phyloP scores from a whole-genome alignment of 2,797 vertebrate species.

The Mastacembelus armatus region DNA sequence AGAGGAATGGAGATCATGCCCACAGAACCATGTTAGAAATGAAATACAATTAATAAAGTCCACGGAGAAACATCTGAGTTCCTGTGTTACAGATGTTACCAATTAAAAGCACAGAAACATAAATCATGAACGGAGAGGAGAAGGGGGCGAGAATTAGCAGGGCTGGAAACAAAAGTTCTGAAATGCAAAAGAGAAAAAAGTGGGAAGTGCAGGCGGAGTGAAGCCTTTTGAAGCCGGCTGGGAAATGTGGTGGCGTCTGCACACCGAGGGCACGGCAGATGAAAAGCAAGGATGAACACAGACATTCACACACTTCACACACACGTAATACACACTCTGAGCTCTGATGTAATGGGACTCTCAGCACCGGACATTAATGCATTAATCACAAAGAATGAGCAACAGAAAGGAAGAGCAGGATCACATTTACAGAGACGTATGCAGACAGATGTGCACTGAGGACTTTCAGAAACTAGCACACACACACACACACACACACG shows the following conservation, averaged over 20 bases:
- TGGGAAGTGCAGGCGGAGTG: conserved; percentile 31
- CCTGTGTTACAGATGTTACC: neutral
- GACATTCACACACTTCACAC: too few species aligned
- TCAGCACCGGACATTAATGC: conserved; percentile 35
- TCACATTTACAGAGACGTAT: conserved; percentile 14
- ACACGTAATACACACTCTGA: conserved; percentile 49
- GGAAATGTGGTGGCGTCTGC: conserved; percentile 52
- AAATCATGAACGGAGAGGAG: neutral
- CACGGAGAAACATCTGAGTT: neutral
- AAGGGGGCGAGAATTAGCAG: neutral
- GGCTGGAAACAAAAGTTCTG: conserved; percentile 2
- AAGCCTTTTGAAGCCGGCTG: conserved; percentile 62
- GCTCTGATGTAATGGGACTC: conserved; percentile 33
- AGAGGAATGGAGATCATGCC: conserved; percentile 34
- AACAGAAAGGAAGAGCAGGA: neutral
- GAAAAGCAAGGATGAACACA: conserved; percentile 70
- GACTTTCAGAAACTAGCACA: neutral
- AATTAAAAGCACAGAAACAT: neutral
- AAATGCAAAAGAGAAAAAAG: conserved; percentile 22
- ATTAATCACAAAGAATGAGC: conserved; percentile 52
- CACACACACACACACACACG: too few species aligned
- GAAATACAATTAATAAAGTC: neutral
- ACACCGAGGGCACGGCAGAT: conserved; percentile 56
- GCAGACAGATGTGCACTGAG: conserved; percentile 10
- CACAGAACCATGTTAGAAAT: neutral